Percentiles rank a stretch among this genome's conserved stretches.
Evolutionary conservation across 1,140 invertebrate genomes (phyloP).

Genomic region (Heliconius hermathena): DNA sequence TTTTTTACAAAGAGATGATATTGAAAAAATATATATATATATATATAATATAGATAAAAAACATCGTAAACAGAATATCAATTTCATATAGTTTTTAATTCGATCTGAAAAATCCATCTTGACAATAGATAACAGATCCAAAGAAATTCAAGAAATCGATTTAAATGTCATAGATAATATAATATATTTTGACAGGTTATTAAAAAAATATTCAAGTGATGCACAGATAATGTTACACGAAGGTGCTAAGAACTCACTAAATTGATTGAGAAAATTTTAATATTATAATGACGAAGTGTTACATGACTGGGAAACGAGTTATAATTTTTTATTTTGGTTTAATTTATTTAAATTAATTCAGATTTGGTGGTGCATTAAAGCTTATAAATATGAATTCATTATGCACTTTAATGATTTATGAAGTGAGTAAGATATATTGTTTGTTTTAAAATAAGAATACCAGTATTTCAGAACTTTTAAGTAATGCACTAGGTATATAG

Average conservation of each 20-base stretch:
- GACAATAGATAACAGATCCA: constrained; percentile 28
- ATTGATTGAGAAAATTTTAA: constrained; percentile 8
- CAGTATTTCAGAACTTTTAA: not conserved
- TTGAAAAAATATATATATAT: constrained; percentile 5
- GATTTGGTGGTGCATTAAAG: not conserved
- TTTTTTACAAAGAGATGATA: not conserved
- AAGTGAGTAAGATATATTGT: not conserved
- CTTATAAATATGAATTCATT: not conserved
- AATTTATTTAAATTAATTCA: constrained; percentile 12
- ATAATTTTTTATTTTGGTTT: not conserved
- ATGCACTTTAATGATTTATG: not conserved
- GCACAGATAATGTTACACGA: constrained; percentile 17
- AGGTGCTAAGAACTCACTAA: not conserved
- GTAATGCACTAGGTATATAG: not conserved
- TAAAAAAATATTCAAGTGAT: constrained; percentile 31
- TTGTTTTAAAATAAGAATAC: not conserved
- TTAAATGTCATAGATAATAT: constrained; percentile 34
- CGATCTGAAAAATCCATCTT: constrained; percentile 25
- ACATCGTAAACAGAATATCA: constrained; percentile 14
- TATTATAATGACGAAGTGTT: constrained; percentile 8
- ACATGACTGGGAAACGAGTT: constrained; percentile 7
- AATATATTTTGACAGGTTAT: constrained; percentile 39
- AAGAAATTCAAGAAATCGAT: constrained; percentile 26
- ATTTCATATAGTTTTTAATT: constrained; percentile 24
- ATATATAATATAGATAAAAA: constrained; percentile 7